A percentile compares a stretch with the other conserved stretches of the same genome.
These are phyloP conservation scores for Hipposideros larvatus DNA, from an alignment of 2,797 vertebrate species.

Conservation along the genomic window DNA sequence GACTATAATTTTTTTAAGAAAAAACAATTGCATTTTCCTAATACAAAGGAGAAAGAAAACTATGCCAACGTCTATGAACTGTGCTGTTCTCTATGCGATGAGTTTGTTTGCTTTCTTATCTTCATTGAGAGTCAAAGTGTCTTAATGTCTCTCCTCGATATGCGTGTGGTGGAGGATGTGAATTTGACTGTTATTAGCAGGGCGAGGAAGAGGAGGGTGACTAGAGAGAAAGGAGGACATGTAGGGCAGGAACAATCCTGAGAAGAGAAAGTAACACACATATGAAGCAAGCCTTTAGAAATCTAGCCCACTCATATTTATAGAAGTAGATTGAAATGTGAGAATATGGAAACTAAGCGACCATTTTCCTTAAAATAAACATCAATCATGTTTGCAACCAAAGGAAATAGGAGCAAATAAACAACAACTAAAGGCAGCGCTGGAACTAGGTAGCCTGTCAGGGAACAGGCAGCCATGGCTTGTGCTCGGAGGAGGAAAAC, in stretches of 20 bases:
- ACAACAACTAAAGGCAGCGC: background rate
- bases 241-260: background rate
- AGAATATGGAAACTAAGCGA: background rate
- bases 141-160: background rate
- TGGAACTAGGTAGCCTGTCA: background rate
- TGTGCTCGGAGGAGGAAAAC: background rate
- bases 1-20: background rate
- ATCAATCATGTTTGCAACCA: background rate
- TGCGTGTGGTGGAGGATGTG: background rate
- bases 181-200: background rate
- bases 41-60: conserved; percentile 28
- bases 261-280: background rate
- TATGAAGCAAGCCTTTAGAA: conserved; percentile 8
- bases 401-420: background rate
- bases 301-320: background rate
- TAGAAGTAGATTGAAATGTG: conserved; percentile 5
- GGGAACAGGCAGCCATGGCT: background rate
- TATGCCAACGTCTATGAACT: background rate
- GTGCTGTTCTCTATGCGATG: background rate
- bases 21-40: conserved; percentile 55
- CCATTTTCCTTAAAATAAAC: background rate
- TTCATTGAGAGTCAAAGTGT: background rate
- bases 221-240: background rate
- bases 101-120: background rate
- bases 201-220: background rate